Evolutionary conservation across 2,113 vertebrate species (phyloP).

Genomic region (Crotalus viridis): DNA sequence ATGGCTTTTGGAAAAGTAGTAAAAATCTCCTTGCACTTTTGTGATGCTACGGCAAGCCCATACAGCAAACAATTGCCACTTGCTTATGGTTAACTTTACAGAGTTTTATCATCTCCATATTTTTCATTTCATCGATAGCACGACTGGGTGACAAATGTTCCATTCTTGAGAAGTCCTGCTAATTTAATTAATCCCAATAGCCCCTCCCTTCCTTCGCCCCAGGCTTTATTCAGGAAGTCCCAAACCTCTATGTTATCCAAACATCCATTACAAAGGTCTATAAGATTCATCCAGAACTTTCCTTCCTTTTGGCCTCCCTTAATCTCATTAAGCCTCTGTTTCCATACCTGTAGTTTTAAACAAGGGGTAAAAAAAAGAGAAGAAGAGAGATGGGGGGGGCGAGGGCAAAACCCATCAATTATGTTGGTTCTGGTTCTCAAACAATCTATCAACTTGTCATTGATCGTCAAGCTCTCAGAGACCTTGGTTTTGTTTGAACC

Average conservation of each 20-base stretch:
- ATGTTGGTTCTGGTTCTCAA: constrained; percentile 77
- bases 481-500: constrained; percentile 78
- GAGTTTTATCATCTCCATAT: not conserved
- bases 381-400: not conserved
- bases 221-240: constrained; percentile 47
- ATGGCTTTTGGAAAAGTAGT: not conserved
- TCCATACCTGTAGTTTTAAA: constrained; percentile 71
- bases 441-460: constrained; percentile 84
- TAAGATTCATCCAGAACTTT: constrained; percentile 58
- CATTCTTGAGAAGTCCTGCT: not conserved
- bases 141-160: not conserved
- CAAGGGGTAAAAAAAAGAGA: not conserved
- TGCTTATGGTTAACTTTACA: not conserved
- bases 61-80: not conserved
- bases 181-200: not conserved
- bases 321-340: constrained; percentile 75
- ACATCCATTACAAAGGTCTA: constrained; percentile 49
- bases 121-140: not conserved
- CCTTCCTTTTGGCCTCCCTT: constrained; percentile 59
- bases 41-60: not conserved
- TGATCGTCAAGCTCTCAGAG: constrained; percentile 79
- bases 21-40: not conserved
- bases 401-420: constrained; percentile 65
- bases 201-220: too few species aligned
- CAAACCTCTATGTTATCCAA: constrained; percentile 57